Evolutionary conservation across 2,113 vertebrate species (phyloP).

Genomic region (Acanthisitta chloris): DNA sequence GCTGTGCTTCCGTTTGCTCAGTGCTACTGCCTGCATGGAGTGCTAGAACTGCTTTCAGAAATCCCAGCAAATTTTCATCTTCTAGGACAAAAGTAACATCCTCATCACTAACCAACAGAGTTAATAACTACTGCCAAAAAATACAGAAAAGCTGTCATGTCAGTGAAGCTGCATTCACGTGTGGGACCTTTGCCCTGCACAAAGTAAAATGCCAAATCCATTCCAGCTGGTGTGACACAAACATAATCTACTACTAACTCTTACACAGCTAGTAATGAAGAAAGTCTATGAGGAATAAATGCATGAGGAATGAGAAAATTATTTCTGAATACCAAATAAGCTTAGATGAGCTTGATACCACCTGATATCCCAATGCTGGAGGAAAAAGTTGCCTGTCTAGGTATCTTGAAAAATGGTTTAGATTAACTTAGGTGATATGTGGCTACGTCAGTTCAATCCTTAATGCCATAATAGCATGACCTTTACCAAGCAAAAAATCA

Average conservation of each 20-base stretch:
- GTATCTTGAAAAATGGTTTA: neutral
- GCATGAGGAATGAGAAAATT: neutral
- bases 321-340: neutral
- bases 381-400: neutral
- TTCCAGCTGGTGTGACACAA: neutral
- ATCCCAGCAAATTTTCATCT: neutral
- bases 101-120: neutral
- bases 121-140: neutral
- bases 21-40: rapidly evolving
- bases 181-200: neutral
- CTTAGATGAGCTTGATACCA: neutral
- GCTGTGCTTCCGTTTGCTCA: neutral
- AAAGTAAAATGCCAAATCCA: neutral
- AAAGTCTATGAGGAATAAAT: neutral
- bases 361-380: neutral
- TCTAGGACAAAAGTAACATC: neutral
- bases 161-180: neutral
- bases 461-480: neutral
- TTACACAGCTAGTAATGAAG: neutral
- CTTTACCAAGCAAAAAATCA: neutral
- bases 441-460: neutral
- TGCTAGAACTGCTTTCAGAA: neutral
- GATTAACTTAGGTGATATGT: neutral
- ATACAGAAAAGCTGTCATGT: neutral
- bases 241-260: neutral